Conservation (phyloP, 2,113 vertebrate species). For the Furnarius figulus region DNA sequence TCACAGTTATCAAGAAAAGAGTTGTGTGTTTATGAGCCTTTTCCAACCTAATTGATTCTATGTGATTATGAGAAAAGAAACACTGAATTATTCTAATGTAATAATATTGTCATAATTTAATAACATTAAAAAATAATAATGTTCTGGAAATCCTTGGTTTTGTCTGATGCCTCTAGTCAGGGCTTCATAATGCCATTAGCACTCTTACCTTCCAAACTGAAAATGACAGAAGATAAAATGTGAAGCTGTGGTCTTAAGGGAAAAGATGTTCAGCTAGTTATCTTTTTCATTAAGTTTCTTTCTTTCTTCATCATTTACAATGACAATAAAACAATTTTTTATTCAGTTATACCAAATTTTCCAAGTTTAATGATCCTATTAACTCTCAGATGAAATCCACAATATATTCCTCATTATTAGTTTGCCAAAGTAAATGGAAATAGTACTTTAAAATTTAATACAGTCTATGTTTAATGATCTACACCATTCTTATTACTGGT, state of each 20-base stretch:
- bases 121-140: background rate
- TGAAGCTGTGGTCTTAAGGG: background rate
- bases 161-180: background rate
- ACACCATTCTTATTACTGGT: background rate
- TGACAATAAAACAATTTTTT: conserved; percentile 46
- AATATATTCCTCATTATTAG: conserved; percentile 18
- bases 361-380: conserved; percentile 28
- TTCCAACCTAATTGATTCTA: background rate
- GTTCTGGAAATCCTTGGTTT: background rate
- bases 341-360: background rate
- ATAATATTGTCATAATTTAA: background rate
- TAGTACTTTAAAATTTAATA: conserved; percentile 43
- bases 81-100: background rate
- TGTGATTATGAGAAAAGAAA: background rate
- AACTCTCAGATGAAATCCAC: conserved; percentile 27
- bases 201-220: background rate
- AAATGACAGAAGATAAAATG: background rate
- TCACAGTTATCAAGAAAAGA: background rate
- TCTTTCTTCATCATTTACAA: conserved; percentile 16
- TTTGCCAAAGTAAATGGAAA: conserved; percentile 53
- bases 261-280: background rate
- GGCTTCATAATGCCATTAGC: background rate
- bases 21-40: background rate
- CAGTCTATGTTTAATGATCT: background rate
- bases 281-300: conserved; percentile 7